A percentile compares a stretch with the other conserved stretches of the same genome.
Conservation (phyloP, 1,140 invertebrate species). For the Lineus longissimus region DNA sequence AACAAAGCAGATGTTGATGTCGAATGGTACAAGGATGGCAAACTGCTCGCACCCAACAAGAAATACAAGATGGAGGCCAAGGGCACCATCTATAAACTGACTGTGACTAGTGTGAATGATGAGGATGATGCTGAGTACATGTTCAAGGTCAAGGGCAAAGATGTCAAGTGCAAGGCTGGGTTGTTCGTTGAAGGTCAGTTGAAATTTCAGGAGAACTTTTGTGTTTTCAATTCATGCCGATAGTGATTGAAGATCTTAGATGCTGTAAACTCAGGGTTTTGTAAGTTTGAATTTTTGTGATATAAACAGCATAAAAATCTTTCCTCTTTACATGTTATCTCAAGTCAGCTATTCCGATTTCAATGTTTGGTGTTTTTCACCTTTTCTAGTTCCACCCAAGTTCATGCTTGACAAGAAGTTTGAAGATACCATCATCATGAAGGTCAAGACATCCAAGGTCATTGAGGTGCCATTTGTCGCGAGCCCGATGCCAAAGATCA, state of each 20-base stretch:
- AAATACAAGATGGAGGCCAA: slow-evolving; percentile 36
- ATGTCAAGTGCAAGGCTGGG: neutral
- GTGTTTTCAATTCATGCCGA: too few relatives aligned
- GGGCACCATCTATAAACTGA: slow-evolving; percentile 39
- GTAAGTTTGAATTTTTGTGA: too few relatives aligned
- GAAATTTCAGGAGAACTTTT: neutral
- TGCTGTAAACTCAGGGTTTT: too few relatives aligned
- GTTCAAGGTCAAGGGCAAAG: slow-evolving; percentile 28
- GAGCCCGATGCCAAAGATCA: slow-evolving; percentile 45
- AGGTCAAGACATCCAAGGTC: slow-evolving; percentile 45
- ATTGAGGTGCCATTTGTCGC: slow-evolving; percentile 51
- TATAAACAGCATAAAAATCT: too few relatives aligned
- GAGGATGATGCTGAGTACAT: slow-evolving; percentile 46
- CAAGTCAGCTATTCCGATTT: too few relatives aligned
- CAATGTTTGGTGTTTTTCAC: too few relatives aligned
- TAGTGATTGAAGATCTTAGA: too few relatives aligned
- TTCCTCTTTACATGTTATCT: too few relatives aligned
- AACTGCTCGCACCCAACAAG: slow-evolving; percentile 50
- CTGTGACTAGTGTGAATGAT: slow-evolving; percentile 37
- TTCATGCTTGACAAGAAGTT: slow-evolving; percentile 44
- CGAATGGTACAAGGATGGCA: slow-evolving; percentile 79
- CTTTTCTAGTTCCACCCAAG: slow-evolving; percentile 42
- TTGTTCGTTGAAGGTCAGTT: neutral
- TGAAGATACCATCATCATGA: slow-evolving; percentile 41
- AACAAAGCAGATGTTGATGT: slow-evolving; percentile 75